Evolutionary conservation across 2,888 invertebrate species (phyloP), one percentile per base, ranked within the genome.

Genomic region (Hydropsyche betteni): DNA sequence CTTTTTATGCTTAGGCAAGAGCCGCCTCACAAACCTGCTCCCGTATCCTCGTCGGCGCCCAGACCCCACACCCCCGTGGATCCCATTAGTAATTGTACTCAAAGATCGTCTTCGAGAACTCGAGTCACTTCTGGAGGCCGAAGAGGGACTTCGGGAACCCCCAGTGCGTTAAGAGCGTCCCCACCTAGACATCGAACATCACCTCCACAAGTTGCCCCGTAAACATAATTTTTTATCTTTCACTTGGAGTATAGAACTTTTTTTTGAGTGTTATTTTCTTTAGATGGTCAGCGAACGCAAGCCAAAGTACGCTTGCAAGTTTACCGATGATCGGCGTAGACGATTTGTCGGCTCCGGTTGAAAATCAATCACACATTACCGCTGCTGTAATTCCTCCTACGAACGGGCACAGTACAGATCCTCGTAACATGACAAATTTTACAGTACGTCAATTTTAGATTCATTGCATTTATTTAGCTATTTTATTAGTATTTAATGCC

Each of bases 291-390:
- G 86, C 86, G 74, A 90, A 89, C 79, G 89, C 90, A 80, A 88
- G 90, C 68, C 91, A 90, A 83, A 91, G 92, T 80, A 91, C 92
- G 7, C 86, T 92, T 79, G 93, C 93, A 80, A 93, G 91, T 80
- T 86, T 92, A 79, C 93, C 94, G 5, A 91, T 93, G 90, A 92
- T 93, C 80, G 91, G 92, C 64, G 85, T 91, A 77, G 92, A 92
- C 82, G 92, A 92, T 80, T 8, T 68, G 68, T 79, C 77, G 81
- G 82, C 34, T 12, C 36, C 68, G 6, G n/a, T n/a, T 10, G 44
- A 34, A 34, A 74, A 77, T n/a, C 50, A 69, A 24, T 14, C 74
- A 10, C 76, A 73, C 12, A 81, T 86, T 78, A 78, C 83, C 78
- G 36, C 74, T 75, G 55, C 79, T 80, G 38, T 68, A 8, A 53